Conservation (phyloP, 2,888 invertebrate species). For the Acronicta aceris region DNA sequence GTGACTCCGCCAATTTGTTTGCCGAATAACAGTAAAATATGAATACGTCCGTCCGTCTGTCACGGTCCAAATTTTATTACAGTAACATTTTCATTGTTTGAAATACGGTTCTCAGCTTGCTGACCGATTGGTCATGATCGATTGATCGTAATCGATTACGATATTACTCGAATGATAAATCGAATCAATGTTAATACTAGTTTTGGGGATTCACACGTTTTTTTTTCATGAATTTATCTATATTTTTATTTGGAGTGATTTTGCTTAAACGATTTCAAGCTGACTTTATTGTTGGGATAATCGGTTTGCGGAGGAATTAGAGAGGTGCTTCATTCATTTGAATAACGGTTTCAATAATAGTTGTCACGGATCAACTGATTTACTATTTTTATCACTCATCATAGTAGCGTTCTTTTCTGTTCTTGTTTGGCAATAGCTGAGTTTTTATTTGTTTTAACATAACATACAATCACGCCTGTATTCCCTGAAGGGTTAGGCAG, state of each 20-base stretch:
- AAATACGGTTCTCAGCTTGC: conserved; percentile 58
- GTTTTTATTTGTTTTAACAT: too few species aligned
- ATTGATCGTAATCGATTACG: conserved; percentile 61
- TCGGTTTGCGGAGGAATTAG: background rate
- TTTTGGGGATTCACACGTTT: conserved; percentile 52
- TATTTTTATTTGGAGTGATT: conserved; percentile 23
- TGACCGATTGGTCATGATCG: conserved; percentile 62
- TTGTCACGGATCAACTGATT: conserved; percentile 8
- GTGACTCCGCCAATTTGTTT: conserved; percentile 69
- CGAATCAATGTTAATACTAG: conserved; percentile 55
- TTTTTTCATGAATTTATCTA: conserved; percentile 13
- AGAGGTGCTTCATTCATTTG: conserved; percentile 5
- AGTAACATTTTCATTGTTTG: conserved; percentile 64
- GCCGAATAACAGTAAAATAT: conserved; percentile 68
- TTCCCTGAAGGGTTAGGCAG: too few species aligned
- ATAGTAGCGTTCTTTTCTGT: background rate
- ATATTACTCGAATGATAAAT: conserved; percentile 58
- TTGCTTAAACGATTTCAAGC: conserved; percentile 18
- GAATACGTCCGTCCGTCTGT: conserved; percentile 58
- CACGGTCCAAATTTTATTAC: conserved; percentile 63
- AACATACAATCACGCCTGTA: too few species aligned
- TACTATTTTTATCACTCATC: background rate
- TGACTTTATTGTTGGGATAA: conserved; percentile 7
- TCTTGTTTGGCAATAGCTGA: too few species aligned
- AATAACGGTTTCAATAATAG: conserved; percentile 8